Evolutionary conservation across 2,888 invertebrate species (phyloP).

Genomic region (Agrilus cyanescens): DNA sequence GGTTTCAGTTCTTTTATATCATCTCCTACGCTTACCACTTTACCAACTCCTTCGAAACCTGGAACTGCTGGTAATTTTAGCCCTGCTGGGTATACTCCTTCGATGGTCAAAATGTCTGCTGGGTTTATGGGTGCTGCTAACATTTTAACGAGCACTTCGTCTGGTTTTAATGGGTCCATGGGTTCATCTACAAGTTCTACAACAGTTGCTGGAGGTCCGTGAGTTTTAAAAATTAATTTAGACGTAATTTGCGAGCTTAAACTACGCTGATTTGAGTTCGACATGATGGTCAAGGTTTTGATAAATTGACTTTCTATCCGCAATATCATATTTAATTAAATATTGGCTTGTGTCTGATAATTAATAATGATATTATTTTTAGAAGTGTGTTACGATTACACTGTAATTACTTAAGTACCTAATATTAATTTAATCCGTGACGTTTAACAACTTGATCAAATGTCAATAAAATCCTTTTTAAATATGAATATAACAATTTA

Average conservation of each 20-base stretch:
- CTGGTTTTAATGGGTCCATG: conserved; percentile 41
- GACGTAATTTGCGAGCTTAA: conserved; percentile 25
- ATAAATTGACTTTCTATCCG: no score
- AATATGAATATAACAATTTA: no score
- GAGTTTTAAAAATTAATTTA: conserved; percentile 57
- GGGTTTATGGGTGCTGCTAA: conserved; percentile 91
- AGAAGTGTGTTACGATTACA: no score
- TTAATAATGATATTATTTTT: no score
- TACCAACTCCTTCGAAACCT: conserved; percentile 92
- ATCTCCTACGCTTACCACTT: conserved; percentile 60
- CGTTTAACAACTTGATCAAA: no score
- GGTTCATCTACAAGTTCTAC: conserved; percentile 44
- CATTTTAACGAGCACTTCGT: conserved; percentile 72
- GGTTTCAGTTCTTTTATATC: conserved; percentile 40
- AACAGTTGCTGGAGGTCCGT: conserved; percentile 75
- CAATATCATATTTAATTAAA: no score
- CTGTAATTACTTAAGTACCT: no score
- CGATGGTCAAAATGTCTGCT: conserved; percentile 94
- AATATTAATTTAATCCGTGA: no score
- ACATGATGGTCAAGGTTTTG: no score
- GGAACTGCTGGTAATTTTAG: conserved; percentile 73
- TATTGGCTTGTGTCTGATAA: no score
- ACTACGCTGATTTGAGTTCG: background rate
- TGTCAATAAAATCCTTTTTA: no score
- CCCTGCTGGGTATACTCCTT: conserved; percentile 75